These are phyloP conservation scores for Mormyrus iriodes DNA, from an alignment of 2,113 vertebrate species.

Conservation along the genomic window DNA sequence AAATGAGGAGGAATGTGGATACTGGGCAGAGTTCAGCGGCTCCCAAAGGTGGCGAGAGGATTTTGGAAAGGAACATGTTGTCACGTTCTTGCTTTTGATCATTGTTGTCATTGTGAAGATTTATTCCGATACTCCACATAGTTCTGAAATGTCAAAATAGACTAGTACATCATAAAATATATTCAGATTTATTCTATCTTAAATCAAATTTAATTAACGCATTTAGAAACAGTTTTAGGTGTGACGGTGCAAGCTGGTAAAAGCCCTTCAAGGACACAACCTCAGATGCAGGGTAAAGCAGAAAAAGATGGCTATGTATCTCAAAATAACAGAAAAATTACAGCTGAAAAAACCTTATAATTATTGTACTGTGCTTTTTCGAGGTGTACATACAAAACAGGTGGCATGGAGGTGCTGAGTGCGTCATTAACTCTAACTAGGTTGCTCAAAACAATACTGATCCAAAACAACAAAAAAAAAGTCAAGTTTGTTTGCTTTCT, in stretches of 20 bases:
- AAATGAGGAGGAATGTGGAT: not conserved
- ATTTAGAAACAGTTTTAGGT: not conserved
- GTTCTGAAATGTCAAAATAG: not conserved
- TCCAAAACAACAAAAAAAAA: not conserved
- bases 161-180: not conserved
- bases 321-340: not conserved
- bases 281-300: not conserved
- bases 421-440: not conserved
- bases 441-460: not conserved
- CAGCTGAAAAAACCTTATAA: not conserved
- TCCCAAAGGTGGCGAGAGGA: not conserved
- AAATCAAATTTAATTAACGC: not conserved
- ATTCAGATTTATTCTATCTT: not conserved
- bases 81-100: not conserved
- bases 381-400: not conserved
- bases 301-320: not conserved
- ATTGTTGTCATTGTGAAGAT: not conserved
- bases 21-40: not conserved
- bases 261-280: conserved; percentile 5
- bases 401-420: not conserved
- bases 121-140: not conserved
- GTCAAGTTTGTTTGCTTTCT: conserved; percentile 32
- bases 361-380: conserved; percentile 10
- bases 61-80: not conserved
- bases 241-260: not conserved